These are phyloP conservation scores for Theonella swinhoei DNA, from an alignment of 37 sponge, comb jelly and placozoan species.

Conservation along the genomic window DNA sequence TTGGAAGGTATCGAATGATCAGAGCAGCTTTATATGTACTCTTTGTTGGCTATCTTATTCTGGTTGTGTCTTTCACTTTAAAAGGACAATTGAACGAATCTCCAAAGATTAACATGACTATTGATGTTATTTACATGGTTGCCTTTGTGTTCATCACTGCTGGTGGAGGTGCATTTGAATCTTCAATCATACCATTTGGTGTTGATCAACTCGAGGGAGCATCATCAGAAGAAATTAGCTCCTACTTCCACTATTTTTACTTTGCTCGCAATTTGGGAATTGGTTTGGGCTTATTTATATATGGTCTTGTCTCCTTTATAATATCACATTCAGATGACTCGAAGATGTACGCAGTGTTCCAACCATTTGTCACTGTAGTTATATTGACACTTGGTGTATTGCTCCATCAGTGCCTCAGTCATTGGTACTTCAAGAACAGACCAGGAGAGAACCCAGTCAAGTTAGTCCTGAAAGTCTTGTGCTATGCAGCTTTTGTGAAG, in stretches of 20 bases:
- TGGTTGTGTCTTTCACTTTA: not conserved
- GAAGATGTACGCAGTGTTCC: not conserved
- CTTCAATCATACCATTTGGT: conserved; percentile 34
- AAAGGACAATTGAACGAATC: not conserved
- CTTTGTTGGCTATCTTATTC: not conserved
- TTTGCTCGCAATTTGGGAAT: not conserved
- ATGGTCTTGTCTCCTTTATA: not conserved
- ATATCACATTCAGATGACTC: not conserved
- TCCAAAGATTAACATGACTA: not conserved
- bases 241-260: conserved; percentile 60
- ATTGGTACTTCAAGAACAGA: conserved; percentile 23
- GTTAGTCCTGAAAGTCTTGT: conserved; percentile 11
- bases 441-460: conserved; percentile 34
- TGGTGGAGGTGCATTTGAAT: conserved; percentile 11
- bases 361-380: not conserved
- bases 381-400: conserved; percentile 8
- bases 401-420: not conserved
- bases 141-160: not conserved
- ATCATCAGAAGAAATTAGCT: conserved; percentile 25
- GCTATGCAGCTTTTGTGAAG: conserved; percentile 29
- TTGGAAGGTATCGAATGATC: conserved; percentile 42
- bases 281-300: not conserved
- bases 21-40: conserved; percentile 35
- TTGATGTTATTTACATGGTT: not conserved
- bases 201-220: conserved; percentile 52